Percentiles rank a stretch among this genome's conserved stretches.
Conservation (phyloP, 1,140 invertebrate species). For the Hycleus cichorii region DNA sequence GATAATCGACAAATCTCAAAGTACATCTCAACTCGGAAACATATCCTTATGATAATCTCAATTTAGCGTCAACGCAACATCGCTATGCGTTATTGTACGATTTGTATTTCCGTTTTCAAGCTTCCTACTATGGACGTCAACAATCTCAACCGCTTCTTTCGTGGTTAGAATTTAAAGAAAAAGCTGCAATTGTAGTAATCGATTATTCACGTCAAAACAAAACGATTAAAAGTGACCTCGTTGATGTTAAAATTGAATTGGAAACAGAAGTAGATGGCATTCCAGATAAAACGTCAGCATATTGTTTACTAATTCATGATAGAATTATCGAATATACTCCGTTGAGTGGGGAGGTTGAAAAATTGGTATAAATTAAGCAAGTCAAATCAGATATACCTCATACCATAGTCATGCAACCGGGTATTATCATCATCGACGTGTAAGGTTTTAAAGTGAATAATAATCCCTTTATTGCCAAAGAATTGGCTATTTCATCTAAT, state of each 20-base stretch:
- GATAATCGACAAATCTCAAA: conserved; percentile 33
- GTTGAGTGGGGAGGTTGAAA: conserved; percentile 2
- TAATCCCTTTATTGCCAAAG: no score
- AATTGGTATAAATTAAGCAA: not conserved
- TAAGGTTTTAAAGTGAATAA: no score
- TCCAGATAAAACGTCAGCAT: conserved; percentile 22
- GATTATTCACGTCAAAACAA: conserved; percentile 32
- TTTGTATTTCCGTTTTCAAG: conserved; percentile 30
- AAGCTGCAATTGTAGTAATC: conserved; percentile 22
- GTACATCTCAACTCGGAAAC: conserved; percentile 29
- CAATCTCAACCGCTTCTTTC: conserved; percentile 10
- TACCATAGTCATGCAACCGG: no score
- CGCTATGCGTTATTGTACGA: conserved; percentile 26
- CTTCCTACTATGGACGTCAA: conserved; percentile 23
- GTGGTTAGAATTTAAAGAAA: conserved; percentile 5
- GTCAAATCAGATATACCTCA: no score
- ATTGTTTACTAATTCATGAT: conserved; percentile 32
- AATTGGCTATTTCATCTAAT: no score
- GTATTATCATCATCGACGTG: no score
- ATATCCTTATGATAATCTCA: conserved; percentile 33
- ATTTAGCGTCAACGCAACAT: conserved; percentile 22
- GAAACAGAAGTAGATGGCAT: conserved; percentile 17
- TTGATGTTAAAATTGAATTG: conserved; percentile 29
- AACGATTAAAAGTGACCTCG: conserved; percentile 19
- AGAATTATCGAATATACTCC: conserved; percentile 21